Base-by-base conservation (phyloP, 2,888 invertebrate species). In the Phengaris arion region DNA sequence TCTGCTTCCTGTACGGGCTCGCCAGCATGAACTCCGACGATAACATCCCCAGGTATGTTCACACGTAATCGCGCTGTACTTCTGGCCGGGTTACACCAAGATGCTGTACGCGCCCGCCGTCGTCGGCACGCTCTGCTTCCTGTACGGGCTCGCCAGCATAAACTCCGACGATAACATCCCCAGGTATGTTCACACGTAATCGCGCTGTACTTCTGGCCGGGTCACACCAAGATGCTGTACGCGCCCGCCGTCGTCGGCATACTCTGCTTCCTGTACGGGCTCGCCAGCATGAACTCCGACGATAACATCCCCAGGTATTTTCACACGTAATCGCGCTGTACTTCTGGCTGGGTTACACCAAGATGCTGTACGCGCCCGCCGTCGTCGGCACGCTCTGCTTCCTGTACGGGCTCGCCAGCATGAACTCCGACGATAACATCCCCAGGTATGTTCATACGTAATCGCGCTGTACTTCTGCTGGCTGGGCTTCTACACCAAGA, bases 381-480 rank as follows among this genome's bases (percentile, higher is more conserved):
- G 35, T 2, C 35, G 35, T 35, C 35, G 35, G 35, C 35, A 35
- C 35, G 35, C 35, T 35, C 35, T 35, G 35, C 35, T 35, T 35
- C 35, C 2, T 35, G 35, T 35, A 35, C 4, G 35, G 35, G 35
- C 35, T 35, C 35, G 35, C 35, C 35, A 35, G 35, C 35, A 35
- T 35, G 35, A 35, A 35, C 35, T 35, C 35, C 3, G 35, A 35
- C 35, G 35, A 97, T 83, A 98, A 98, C 86, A 96, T 96, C 80
- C 98, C 98, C 2, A 35, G 35, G 35, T 35, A 35, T 35, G 35
- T 35, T 35, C 35, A 35, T 3, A 35, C 35, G 35, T 35, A 3
- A 98, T 98, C 46, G 98, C 96, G 0, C 89, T 98, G 0, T 98
- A 98, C 84, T 98, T 98, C n/a, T n/a, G n/a, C 78, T 98, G 98